Evolutionary conservation across 35 echinoderm and acorn worm species (phyloP), one percentile per base, ranked within the genome.

Genomic region (Apostichopus californicus): DNA sequence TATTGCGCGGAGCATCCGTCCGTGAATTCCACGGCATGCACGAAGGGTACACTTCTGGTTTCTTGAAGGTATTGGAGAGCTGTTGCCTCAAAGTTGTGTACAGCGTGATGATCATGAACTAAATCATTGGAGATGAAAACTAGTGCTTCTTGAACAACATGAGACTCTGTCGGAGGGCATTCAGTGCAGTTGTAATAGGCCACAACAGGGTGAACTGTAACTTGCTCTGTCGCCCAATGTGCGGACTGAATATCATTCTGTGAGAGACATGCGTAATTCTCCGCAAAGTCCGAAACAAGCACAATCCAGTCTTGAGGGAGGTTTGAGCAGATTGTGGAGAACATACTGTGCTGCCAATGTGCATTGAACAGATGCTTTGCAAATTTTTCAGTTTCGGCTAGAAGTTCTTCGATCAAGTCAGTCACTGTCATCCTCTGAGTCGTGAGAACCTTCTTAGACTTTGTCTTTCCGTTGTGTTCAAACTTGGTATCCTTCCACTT

Each of bases 251-350:
- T 55, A 59, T 91, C 73, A 20, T 91, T 73, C 55, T 91, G 89
- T n/a, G 54, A 54, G 0, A 93, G 5, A 25, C 81, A 93, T 14
- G 5, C 24, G 22, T 93, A 93, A 54, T 93, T 93, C 75, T 93
- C 79, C 3, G 92, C 81, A 77, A 77, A 92, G 26, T 92, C 91
- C 22, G 86, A 12, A 28, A 92, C 91, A n/a, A n/a, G n/a, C n/a
- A n/a, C n/a, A n/a, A n/a, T n/a, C n/a, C n/a, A n/a, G n/a, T n/a
- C n/a, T n/a, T n/a, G n/a, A n/a, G n/a, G n/a, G n/a, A n/a, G n/a
- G n/a, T n/a, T n/a, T n/a, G n/a, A n/a, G n/a, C n/a, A n/a, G n/a
- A n/a, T n/a, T n/a, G n/a, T n/a, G n/a, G n/a, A n/a, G n/a, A n/a
- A n/a, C n/a, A n/a, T n/a, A n/a, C n/a, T n/a, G n/a, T n/a, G n/a